Percentiles rank a stretch among this genome's conserved stretches.
Conservation (phyloP, 2,888 invertebrate species). For the Maniola hyperantus region DNA sequence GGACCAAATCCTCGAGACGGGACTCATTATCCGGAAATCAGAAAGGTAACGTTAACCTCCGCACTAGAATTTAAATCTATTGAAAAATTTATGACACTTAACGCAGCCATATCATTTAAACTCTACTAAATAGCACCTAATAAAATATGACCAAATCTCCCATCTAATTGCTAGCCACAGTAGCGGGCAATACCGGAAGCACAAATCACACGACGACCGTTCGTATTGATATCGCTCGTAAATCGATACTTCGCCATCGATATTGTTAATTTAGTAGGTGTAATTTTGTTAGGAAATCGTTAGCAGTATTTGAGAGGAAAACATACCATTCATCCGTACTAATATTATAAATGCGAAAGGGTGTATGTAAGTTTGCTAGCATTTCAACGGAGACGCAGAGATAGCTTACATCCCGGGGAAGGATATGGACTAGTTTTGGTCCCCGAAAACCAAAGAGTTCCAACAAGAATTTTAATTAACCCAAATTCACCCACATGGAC, state of each 20-base stretch:
- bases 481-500: too few species aligned
- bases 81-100: not conserved
- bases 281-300: conserved; percentile 1
- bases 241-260: conserved; percentile 15
- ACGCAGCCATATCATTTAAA: not conserved
- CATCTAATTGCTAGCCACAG: conserved; percentile 9
- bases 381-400: too few species aligned
- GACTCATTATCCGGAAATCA: too few species aligned
- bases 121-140: conserved; percentile 8
- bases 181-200: conserved; percentile 11
- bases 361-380: too few species aligned
- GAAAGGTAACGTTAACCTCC: too few species aligned
- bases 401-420: too few species aligned
- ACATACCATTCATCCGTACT: too few species aligned
- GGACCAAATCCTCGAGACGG: too few species aligned
- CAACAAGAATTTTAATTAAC: too few species aligned
- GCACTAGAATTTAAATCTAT: not conserved
- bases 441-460: too few species aligned
- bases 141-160: conserved; percentile 14
- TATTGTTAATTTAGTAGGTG: conserved; percentile 7
- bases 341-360: too few species aligned
- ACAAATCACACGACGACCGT: conserved; percentile 9
- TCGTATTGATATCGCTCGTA: conserved; percentile 11
- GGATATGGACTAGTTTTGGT: too few species aligned
- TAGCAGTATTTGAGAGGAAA: not conserved